Evolutionary conservation across 2,113 vertebrate genomes (phyloP).

Genomic region (Mandrillus leucophaeus): DNA sequence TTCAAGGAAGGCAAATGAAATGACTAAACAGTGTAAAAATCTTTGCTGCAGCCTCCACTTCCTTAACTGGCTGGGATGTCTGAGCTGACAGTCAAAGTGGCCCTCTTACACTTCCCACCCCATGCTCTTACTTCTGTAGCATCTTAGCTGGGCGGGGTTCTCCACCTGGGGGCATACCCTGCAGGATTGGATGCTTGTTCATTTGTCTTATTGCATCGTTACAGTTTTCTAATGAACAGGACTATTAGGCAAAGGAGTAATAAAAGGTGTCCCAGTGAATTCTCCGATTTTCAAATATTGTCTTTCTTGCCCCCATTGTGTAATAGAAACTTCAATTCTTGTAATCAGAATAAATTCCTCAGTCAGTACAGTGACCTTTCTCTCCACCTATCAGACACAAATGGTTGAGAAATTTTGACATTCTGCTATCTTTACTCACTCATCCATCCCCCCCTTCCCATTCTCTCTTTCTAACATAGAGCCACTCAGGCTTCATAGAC

Average conservation of each 20-base stretch:
- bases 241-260: not conserved
- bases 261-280: not conserved
- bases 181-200: not conserved
- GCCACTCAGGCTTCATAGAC: not conserved
- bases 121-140: not conserved
- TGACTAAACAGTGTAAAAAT: not conserved
- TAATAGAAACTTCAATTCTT: not conserved
- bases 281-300: not conserved
- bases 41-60: too few species aligned
- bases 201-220: not conserved
- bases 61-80: not conserved
- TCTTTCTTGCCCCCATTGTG: not conserved
- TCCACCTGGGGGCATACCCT: not conserved
- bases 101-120: not conserved
- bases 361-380: not conserved
- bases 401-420: not conserved
- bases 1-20: not conserved
- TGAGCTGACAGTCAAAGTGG: not conserved
- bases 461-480: not conserved
- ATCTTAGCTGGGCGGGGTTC: not conserved
- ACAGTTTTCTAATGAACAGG: not conserved
- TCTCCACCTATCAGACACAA: not conserved
- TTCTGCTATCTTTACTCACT: not conserved
- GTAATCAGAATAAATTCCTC: not conserved
- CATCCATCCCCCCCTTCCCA: not conserved